Evolutionary conservation across 2,888 invertebrate species (phyloP), one percentile per base, ranked within the genome.

Genomic region (Chouioia cunea): DNA sequence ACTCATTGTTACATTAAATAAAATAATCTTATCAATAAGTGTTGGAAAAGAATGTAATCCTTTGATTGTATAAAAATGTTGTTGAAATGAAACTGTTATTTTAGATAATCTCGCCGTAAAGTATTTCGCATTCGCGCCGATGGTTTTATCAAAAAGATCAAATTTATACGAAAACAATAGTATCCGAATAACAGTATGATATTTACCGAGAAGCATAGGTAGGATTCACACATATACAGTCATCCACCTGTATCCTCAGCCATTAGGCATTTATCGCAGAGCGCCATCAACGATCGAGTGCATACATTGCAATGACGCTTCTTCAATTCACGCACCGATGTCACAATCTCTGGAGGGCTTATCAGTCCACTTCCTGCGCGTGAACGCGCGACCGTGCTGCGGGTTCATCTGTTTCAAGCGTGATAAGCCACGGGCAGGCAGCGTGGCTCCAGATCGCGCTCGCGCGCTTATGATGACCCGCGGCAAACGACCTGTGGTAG

Each of bases 371-470:
- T 53, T 53, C 18, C 53, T 22, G 36, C 36, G 36, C 36, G 36
- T 36, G 36, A 12, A 36, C n/a, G 22, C 27, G 56, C 36, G 12
- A 16, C 23, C 27, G 22, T n/a, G 4, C 20, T 62, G 60, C 47
- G 60, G 68, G 65, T 69, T 73, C 69, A 69, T 69, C 72, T 73
- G 72, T 73, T 73, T 58, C 65, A 54, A 69, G 53, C 58, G 27
- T 58, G 72, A 73, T 73, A 73, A 73, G 65, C 72, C 18, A 36
- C 43, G 20, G 60, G 4, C 44, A 18, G 47, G 70, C 20, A 52
- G 52, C 15, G 22, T 23, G 4, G 53, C 15, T 20, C 23, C 12
- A 20, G 18, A 20, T 20, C 3, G 12, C 22, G 2, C 53, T 6
- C 22, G 10, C 12, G 22, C 22, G 23, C 20, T 50, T 44, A 44